phyloP scores from a whole-genome alignment of 2,888 invertebrate genomes.

The Theretra japonica region DNA sequence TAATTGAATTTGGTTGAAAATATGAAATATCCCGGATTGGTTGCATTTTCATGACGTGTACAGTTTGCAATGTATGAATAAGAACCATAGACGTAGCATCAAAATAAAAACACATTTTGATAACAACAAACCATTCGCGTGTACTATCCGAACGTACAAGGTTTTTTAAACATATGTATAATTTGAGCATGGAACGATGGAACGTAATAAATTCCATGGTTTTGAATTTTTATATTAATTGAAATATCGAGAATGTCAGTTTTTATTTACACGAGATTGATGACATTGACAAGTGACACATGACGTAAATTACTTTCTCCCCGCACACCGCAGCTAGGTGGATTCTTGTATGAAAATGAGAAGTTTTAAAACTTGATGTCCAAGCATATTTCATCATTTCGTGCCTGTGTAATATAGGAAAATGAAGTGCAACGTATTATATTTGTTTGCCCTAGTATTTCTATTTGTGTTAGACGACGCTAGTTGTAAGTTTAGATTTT shows the following conservation, averaged over 20 bases:
- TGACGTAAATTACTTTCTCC: conserved; percentile 7
- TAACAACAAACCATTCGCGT: too few relatives aligned
- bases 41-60: too few relatives aligned
- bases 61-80: too few relatives aligned
- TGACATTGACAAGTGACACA: background rate
- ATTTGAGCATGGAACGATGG: too few relatives aligned
- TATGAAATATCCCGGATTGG: too few relatives aligned
- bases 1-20: too few relatives aligned
- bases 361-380: conserved; percentile 52
- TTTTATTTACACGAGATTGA: background rate
- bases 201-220: too few relatives aligned
- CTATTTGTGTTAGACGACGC: conserved; percentile 57
- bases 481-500: conserved; percentile 68
- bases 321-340: background rate
- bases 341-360: conserved; percentile 45
- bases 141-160: too few relatives aligned
- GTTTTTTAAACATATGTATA: too few relatives aligned
- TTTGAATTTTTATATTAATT: background rate
- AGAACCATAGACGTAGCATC: too few relatives aligned
- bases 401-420: conserved; percentile 41
- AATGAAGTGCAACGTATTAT: conserved; percentile 57
- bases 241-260: background rate
- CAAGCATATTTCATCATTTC: conserved; percentile 38
- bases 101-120: too few relatives aligned
- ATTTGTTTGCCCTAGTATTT: conserved; percentile 51